Percentiles rank a stretch among this genome's conserved stretches.
phyloP scores from a whole-genome alignment of 1,140 invertebrate species.

The Yoshiicerus persimilis region DNA sequence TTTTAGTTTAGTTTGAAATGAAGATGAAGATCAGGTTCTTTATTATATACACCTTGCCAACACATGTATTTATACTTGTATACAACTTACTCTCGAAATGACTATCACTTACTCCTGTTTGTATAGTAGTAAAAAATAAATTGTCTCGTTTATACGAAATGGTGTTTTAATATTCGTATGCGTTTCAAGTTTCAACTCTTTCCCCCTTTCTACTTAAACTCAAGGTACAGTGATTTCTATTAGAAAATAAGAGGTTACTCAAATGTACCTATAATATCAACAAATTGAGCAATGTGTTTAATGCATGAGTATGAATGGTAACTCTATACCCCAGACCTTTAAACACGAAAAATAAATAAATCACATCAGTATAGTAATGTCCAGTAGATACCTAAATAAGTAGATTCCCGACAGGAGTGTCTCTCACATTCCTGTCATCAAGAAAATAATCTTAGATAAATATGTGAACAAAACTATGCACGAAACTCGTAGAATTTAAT shows the following conservation, averaged over 20 bases:
- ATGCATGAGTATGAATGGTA: neutral
- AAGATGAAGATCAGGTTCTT: neutral
- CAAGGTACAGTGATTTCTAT: neutral
- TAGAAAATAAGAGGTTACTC: neutral
- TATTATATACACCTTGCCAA: neutral
- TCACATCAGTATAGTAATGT: neutral
- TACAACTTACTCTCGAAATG: neutral
- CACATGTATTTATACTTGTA: neutral
- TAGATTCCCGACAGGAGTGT: neutral
- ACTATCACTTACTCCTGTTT: neutral
- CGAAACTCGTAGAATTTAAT: neutral
- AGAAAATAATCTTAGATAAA: neutral
- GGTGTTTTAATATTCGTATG: neutral
- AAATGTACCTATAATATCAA: neutral
- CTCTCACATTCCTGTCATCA: neutral
- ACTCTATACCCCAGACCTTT: neutral
- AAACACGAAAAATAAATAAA: neutral
- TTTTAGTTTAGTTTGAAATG: neutral
- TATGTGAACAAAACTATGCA: neutral
- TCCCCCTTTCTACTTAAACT: neutral
- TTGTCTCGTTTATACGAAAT: neutral
- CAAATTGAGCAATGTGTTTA: neutral
- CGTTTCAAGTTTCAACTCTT: neutral
- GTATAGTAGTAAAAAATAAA: neutral
- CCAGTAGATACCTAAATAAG: neutral